Percentiles rank a stretch among this genome's conserved stretches.
Evolutionary conservation across 2,113 vertebrate genomes (phyloP).

Genomic region (Actenoides lindsayi): DNA sequence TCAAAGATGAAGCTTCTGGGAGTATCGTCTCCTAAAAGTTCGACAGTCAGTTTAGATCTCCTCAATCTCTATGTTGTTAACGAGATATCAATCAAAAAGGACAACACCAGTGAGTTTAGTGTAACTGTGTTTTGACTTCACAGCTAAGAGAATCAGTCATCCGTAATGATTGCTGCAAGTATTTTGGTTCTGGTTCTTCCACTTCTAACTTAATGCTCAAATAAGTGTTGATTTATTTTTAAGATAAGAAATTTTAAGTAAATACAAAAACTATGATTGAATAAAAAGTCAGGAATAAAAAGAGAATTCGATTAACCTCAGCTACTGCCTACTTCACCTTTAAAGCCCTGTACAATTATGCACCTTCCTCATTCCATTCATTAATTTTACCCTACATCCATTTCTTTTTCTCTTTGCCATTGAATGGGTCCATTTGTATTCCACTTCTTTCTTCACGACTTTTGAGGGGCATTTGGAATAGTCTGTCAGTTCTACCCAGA

Average conservation of each 20-base stretch:
- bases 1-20: slow-evolving; percentile 78
- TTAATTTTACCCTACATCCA: not conserved
- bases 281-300: not conserved
- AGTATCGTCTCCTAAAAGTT: slow-evolving; percentile 56
- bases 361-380: not conserved
- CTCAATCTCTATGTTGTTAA: slow-evolving; percentile 89
- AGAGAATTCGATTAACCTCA: not conserved
- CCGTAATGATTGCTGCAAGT: not conserved
- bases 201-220: not conserved
- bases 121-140: not conserved
- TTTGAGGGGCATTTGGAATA: not conserved
- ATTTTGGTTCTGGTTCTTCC: not conserved
- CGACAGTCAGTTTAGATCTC: slow-evolving; percentile 85
- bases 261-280: not conserved
- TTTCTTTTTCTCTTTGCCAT: not conserved
- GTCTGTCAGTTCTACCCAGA: not conserved
- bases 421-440: not conserved
- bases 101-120: slow-evolving; percentile 75
- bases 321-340: not conserved
- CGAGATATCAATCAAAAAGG: slow-evolving; percentile 88
- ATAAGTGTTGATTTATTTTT: not conserved
- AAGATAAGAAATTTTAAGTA: not conserved
- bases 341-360: not conserved
- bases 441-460: not conserved
- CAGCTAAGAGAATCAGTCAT: not conserved